Percentiles rank a stretch among this genome's conserved stretches.
Conservation (phyloP, 1,140 invertebrate species). For the Chelonus insularis region DNA sequence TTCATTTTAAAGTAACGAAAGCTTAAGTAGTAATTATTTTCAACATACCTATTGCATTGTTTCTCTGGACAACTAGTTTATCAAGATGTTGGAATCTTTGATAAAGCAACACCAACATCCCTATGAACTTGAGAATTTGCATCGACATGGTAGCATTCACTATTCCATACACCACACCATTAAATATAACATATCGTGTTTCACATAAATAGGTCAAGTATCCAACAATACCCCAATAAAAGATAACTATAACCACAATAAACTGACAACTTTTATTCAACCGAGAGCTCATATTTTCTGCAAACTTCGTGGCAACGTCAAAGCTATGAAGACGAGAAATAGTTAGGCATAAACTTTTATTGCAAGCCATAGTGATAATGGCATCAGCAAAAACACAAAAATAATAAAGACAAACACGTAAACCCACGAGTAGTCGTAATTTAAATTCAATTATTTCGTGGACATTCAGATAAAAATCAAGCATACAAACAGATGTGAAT, state of each 20-base stretch:
- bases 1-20: too few species aligned
- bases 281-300: background rate
- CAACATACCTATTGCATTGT: background rate
- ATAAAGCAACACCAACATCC: slow-evolving; percentile 30
- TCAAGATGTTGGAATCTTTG: slow-evolving; percentile 31
- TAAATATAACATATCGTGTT: slow-evolving; percentile 22
- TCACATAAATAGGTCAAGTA: slow-evolving; percentile 31
- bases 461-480: slow-evolving; percentile 21
- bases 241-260: slow-evolving; percentile 6
- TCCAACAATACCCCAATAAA: slow-evolving; percentile 31
- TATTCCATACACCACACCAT: slow-evolving; percentile 28
- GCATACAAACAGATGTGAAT: slow-evolving; percentile 2
- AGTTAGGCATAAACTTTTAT: slow-evolving; percentile 25
- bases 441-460: slow-evolving; percentile 13
- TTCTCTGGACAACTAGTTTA: slow-evolving; percentile 19
- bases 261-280: background rate
- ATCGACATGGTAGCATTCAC: slow-evolving; percentile 31
- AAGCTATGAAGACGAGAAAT: slow-evolving; percentile 29
- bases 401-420: slow-evolving; percentile 26
- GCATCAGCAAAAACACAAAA: slow-evolving; percentile 31
- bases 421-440: slow-evolving; percentile 11
- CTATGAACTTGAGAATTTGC: slow-evolving; percentile 36
- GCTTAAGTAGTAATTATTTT: too few species aligned
- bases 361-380: slow-evolving; percentile 25
- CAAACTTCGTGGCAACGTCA: slow-evolving; percentile 30